Base-by-base conservation (phyloP, 2,113 vertebrate genomes). In the Rostratula benghalensis region DNA sequence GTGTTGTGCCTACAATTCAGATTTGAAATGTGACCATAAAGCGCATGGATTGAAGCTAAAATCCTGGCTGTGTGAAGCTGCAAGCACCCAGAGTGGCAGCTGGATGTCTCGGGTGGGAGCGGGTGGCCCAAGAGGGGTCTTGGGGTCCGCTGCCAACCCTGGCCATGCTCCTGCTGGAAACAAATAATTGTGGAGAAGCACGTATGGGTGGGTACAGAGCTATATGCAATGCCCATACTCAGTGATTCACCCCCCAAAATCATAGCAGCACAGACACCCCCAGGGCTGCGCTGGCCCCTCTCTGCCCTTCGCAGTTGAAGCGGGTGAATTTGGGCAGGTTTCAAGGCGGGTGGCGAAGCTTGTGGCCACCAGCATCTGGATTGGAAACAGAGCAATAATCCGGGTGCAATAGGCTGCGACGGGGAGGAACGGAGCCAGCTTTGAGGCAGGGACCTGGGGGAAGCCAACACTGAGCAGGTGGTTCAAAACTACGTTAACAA, bases 391-490 rank as follows among this genome's bases (percentile, higher is more conserved):
- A 90, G 73, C 64, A 33, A 19, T 2, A 54, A 67, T 6, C 39
- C 41, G 60, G 8, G 20, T 3, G 37, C 77, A 45, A 18, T 3
- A 23, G 46, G 60, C 31, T 48, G 45, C 30, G 83, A 20, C 11
- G 56, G 59, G n/a, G 68, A 80, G 63, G 59, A 78, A 21, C 54
- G 10, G 50, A 54, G 46, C 24, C 0, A 0, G 48, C 81, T 86
- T 50, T 64, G 80, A 60, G 60, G 43, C 64, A 43, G 27, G 65
- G 60, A 56, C 35, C 59, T 46, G 60, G 37, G 46, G 65, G 51
- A 77, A 88, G 88, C 73, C 87, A 90, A 10, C 5, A 0, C 68
- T 5, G 87, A 96, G 95, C 88, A 92, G 95, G 95, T 95, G 93
- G 76, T 84, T 83, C 5, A 7, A 68, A 92, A 48, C 68, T 28